phyloP scores from a whole-genome alignment of 35 echinoderm and acorn worm species.

The Holothuria glaberrima region DNA sequence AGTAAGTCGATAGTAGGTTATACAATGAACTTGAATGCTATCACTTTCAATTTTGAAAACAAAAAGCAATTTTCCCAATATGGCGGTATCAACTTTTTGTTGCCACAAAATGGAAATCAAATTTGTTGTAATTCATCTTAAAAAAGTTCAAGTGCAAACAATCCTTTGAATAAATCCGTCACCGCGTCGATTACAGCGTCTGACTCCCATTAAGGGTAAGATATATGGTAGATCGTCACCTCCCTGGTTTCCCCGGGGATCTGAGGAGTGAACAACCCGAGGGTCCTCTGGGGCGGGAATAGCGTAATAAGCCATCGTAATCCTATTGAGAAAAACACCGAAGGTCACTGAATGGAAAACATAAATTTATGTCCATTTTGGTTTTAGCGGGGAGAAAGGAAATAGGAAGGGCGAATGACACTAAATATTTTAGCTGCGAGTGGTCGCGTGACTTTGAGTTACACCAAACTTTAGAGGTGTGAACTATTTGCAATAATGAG shows the following conservation, averaged over 20 bases:
- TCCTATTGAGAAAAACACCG: not conserved
- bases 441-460: no score
- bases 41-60: no score
- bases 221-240: conserved; percentile 7
- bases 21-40: no score
- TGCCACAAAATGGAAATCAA: not conserved
- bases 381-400: not conserved
- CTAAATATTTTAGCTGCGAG: no score
- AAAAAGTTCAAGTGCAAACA: not conserved
- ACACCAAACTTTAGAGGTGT: no score
- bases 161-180: conserved; percentile 24
- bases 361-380: conserved; percentile 24
- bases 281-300: not conserved
- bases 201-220: not conserved
- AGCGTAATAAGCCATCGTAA: conserved; percentile 11
- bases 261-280: not conserved
- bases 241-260: not conserved
- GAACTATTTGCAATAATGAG: no score
- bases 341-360: conserved; percentile 29
- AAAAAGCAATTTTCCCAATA: not conserved
- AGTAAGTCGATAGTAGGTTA: no score
- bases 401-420: not conserved
- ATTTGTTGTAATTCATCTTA: conserved; percentile 5
- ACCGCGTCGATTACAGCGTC: not conserved
- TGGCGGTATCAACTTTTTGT: not conserved